Conservation (phyloP, 2,797 vertebrate species). For the Thunnus albacares region DNA sequence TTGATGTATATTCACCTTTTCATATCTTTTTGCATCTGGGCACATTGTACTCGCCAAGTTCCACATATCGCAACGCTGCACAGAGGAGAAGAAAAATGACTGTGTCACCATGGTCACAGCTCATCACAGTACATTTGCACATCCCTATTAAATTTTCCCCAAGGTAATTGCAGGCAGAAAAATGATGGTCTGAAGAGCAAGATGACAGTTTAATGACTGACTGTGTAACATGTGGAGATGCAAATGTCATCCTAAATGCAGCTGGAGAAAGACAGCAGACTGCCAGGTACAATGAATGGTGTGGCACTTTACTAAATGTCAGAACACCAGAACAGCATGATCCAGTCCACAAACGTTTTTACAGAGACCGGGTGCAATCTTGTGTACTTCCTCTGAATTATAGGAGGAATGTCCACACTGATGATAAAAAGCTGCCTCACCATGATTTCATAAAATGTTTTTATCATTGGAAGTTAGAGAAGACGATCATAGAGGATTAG, state of each 20-base stretch:
- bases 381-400: slow-evolving; percentile 17
- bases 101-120: slow-evolving; percentile 51
- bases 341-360: neutral
- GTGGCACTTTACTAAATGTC: slow-evolving; percentile 28
- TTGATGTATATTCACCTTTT: slow-evolving; percentile 6
- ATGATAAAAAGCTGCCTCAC: neutral
- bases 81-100: slow-evolving; percentile 16
- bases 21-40: slow-evolving; percentile 17
- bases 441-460: slow-evolving; percentile 2
- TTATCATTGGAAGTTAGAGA: neutral
- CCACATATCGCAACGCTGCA: slow-evolving; percentile 11
- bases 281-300: slow-evolving; percentile 23
- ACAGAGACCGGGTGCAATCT: neutral
- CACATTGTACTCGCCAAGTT: slow-evolving; percentile 21
- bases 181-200: slow-evolving; percentile 30
- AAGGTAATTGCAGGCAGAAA: slow-evolving; percentile 42
- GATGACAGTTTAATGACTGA: slow-evolving; percentile 61
- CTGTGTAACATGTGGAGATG: neutral
- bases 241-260: slow-evolving; percentile 42
- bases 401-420: neutral
- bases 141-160: slow-evolving; percentile 32
- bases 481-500: neutral
- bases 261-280: slow-evolving; percentile 4
- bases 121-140: slow-evolving; percentile 43
- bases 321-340: neutral